Base-by-base conservation (phyloP, 2,888 invertebrate genomes). In the Napeogenes sylphis region DNA sequence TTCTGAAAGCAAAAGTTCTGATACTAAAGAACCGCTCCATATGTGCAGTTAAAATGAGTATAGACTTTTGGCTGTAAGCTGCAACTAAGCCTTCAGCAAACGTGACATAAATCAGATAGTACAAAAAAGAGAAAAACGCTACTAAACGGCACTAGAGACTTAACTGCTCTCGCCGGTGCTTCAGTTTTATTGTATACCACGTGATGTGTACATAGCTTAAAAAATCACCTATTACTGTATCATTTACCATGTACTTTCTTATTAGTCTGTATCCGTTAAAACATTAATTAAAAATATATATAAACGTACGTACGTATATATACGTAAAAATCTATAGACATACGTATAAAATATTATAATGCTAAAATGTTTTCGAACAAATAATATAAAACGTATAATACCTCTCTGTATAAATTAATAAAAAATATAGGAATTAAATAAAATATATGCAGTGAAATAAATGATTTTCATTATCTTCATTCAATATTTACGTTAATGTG, bases 81-180 rank as follows among this genome's bases (percentile, higher is more conserved):
- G 30, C 21, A 51, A 51, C 51, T 51, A 51, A 51, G 51, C 51
- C 51, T 51, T 51, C 51, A 30, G 51, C 51, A 51, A 51, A 51
- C 51, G 51, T 51, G 51, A 51, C 51, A 51, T 51, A 51, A 51
- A 51, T 51, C 51, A 51, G 51, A 51, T 51, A 51, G 51, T 51
- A 30, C 51, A 51, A 51, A 51, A 51, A 51, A 51, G 51, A 51
- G 51, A 21, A 51, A 51, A 30, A 30, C 51, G 42, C 42, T 42
- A 42, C 42, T 42, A 42, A 42, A 42, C 30, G 12, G 51, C 21
- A 51, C 51, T 51, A 30, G 51, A 51, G 51, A 51, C 51, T 51
- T 51, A 51, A 51, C 21, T 51, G 51, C 30, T 51, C 51, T 51
- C 51, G 51, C 21, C 51, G 30, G 51, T 51, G 51, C 51, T 51